A percentile compares a stretch with the other conserved stretches of the same genome.
These are phyloP conservation scores for Timandra comae DNA, from an alignment of 2,888 invertebrate species.

Conservation along the genomic window DNA sequence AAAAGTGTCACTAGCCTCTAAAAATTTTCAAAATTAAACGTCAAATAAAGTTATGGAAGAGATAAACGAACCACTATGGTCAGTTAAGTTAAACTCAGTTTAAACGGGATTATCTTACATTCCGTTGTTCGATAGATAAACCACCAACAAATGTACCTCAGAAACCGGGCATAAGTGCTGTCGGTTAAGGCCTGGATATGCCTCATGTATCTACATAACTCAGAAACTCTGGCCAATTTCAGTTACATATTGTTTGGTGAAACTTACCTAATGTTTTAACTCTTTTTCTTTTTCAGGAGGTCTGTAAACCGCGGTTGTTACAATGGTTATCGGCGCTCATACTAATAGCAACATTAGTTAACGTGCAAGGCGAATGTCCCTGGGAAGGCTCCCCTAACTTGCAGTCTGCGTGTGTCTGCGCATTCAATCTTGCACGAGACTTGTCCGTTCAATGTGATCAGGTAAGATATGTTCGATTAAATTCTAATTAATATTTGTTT, in stretches of 20 bases:
- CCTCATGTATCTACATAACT: no score
- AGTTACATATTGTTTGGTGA: not conserved
- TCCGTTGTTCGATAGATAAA: no score
- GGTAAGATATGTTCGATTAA: conserved; percentile 62
- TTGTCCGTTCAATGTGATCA: conserved; percentile 94
- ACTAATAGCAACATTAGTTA: conserved; percentile 29
- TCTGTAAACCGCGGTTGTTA: conserved; percentile 22
- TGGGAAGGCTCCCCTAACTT: conserved; percentile 87
- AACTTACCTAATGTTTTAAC: conserved; percentile 6
- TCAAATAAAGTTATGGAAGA: no score
- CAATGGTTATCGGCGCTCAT: conserved; percentile 36
- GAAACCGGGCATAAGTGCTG: no score
- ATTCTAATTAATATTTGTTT: no score
- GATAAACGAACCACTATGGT: no score
- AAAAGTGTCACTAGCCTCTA: no score
- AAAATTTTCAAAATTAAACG: no score
- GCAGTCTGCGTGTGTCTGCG: conserved; percentile 91
- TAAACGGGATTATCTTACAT: no score
- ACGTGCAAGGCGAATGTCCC: conserved; percentile 83
- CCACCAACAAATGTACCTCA: no score
- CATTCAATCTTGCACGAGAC: conserved; percentile 89
- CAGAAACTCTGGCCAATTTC: not conserved
- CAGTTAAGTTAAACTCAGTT: no score
- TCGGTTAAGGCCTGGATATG: no score
- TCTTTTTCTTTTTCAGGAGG: conserved; percentile 39